Evolutionary conservation across 2,888 invertebrate species (phyloP), one percentile per base, ranked within the genome.

Genomic region (Oxyteleia sp.): DNA sequence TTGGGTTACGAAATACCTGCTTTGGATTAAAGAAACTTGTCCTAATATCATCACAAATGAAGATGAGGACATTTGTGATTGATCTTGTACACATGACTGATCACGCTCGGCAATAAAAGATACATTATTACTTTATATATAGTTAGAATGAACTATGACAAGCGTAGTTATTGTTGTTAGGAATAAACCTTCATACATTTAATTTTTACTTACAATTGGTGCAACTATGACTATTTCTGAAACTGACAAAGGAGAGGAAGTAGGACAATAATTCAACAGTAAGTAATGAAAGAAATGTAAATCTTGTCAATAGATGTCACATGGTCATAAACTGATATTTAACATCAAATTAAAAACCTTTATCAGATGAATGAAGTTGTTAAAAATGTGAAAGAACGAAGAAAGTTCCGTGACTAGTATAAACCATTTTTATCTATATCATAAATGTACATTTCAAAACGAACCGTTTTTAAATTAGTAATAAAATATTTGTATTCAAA

Each of bases 91-190:
- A 68, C 76, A 45, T 76, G 76, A 76, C 51, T 76, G 76, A 76
- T 68, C 78, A 79, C 55, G 26, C 59, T 53, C n/a, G n/a, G 45
- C 63, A 69, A 78, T 78, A 69, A 78, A 63, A 55, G 69, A 45
- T 47, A 51, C 69, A 15, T 63, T 63, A 69, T 63, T 78, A 69
- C 61, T 69, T 45, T 55, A 69, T 11, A 61, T 71, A 69, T 15
- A 71, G 64, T 55, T 53, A 71, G 18, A 78, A 63, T 63, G 63
- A 55, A 78, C 53, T 63, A 78, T 78, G 78, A 78, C 78, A 78
- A 78, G 78, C 69, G 55, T 41, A 63, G 47, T 63, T 55, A 69
- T 78, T 78, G 69, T 78, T 78, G 45, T 49, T 29, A 26, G 23
- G 38, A 53, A 43, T 29, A 20, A 47, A 38, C 7, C 66, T 69